Percentiles rank a stretch among this genome's conserved stretches.
phyloP scores from a whole-genome alignment of 2,113 vertebrate species.

The Eupsittula cactorum region DNA sequence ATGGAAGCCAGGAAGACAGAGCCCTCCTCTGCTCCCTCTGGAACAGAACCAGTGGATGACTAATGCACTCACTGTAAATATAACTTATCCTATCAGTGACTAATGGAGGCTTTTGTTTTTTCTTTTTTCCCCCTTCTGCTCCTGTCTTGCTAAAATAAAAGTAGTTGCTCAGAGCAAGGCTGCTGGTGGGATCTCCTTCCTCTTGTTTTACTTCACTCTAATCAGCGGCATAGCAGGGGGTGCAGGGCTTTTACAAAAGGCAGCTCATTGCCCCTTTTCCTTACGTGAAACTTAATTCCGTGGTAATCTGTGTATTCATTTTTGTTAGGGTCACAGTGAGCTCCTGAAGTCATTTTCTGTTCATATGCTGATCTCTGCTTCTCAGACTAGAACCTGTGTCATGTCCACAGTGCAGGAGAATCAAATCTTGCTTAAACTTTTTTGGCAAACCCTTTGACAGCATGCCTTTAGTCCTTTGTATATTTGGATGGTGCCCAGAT shows the following conservation, averaged over 20 bases:
- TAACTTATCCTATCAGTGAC: slow-evolving; percentile 34
- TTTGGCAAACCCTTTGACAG: background rate
- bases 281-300: background rate
- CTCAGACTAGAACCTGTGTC: background rate
- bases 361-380: background rate
- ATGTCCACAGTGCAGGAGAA: background rate
- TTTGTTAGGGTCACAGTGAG: background rate
- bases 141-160: background rate
- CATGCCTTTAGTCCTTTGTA: background rate
- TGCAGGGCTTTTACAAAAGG: background rate
- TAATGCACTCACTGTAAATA: slow-evolving; percentile 50
- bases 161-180: background rate
- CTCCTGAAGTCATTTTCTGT: background rate
- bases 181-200: background rate
- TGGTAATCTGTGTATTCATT: background rate
- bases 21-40: slow-evolving; percentile 1
- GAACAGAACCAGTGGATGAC: slow-evolving; percentile 23
- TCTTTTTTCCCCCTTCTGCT: background rate
- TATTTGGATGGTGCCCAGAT: background rate
- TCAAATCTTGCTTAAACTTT: background rate
- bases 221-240: background rate
- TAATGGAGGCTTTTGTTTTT: background rate
- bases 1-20: background rate
- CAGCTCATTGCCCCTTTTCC: background rate
- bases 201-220: background rate